Evolutionary conservation across 2,113 vertebrate genomes (phyloP), one percentile per base, ranked within the genome.

Genomic region (Cynopterus brachyotis): DNA sequence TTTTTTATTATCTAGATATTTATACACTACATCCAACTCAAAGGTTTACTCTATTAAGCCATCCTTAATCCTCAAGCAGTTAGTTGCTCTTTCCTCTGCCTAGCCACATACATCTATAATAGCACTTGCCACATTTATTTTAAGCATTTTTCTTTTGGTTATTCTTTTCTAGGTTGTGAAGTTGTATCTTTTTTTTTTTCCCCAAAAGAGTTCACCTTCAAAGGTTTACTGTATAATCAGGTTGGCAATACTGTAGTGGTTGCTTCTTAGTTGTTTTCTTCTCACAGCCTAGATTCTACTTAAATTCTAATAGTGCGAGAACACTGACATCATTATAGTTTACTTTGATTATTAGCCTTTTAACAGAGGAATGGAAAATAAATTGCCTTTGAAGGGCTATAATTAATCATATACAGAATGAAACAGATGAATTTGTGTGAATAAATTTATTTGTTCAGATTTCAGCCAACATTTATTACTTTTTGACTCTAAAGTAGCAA

Each of bases 391-490:
- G 50, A 1, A 1, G 50, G 15, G 50, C 50, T 50, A 50, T 0
- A 26, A 4, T 92, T 89, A 86, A 35, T 91, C 28, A 79, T 72
- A 28, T 83, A 88, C 72, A 47, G 57, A 78, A 47, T 91, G 55
- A 64, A 94, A 72, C 19, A 30, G 5, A 69, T 82, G 6, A 81
- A 72, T 92, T 70, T 80, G 6, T 60, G 11, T 76, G 22, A 69
- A 42, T 96, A 78, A 59, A 47, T 94, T 32, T 93, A 62, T 92
- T 89, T 24, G 72, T 94, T 92, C 37, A 59, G 2, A 57, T 82
- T 93, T 96, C 30, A 69, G 17, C 50, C 57, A 88, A 64, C 4
- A 69, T 75, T 94, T 92, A 72, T 17, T 19, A 82, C 40, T 90
- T 96, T 26, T 75, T 94, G 40, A 87, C 30, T 84, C 9, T 85